These are phyloP conservation scores for Dysdera silvatica DNA, from an alignment of 1,140 invertebrate species.

Conservation along the genomic window DNA sequence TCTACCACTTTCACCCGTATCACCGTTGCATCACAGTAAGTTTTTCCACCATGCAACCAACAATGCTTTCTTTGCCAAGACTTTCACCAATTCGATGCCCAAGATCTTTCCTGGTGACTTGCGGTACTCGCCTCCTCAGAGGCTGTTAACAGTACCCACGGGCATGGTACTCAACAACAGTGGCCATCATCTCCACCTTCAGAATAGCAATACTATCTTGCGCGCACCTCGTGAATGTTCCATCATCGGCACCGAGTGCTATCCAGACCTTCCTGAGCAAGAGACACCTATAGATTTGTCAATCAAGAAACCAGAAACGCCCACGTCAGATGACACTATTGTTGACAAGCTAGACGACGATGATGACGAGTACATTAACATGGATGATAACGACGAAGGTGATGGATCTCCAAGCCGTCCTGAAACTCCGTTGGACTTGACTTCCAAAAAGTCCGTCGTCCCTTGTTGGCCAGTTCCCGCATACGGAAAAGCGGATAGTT, in stretches of 20 bases:
- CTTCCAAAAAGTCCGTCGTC: constrained; percentile 16
- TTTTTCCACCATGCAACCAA: constrained; percentile 30
- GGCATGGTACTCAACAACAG: too few relatives aligned
- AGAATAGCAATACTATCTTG: too few relatives aligned
- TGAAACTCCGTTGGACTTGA: constrained; percentile 24
- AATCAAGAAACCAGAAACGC: constrained; percentile 28
- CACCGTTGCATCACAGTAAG: constrained; percentile 30
- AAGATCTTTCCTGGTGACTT: constrained; percentile 24
- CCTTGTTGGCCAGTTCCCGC: constrained; percentile 8
- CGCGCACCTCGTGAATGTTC: not conserved
- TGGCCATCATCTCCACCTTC: not conserved
- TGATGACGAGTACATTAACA: constrained; percentile 25
- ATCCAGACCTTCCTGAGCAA: constrained; percentile 36
- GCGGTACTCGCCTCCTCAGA: constrained; percentile 11
- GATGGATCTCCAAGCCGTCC: constrained; percentile 6
- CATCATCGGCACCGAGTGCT: constrained; percentile 14
- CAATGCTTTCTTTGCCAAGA: constrained; percentile 26
- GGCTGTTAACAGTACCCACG: constrained; percentile 13
- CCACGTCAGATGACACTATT: constrained; percentile 12
- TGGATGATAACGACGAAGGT: constrained; percentile 15
- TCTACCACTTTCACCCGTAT: constrained; percentile 31
- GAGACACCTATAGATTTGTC: constrained; percentile 39
- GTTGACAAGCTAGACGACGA: constrained; percentile 14
- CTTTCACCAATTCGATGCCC: constrained; percentile 14
- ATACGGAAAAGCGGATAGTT: not conserved